Conservation (phyloP, 1,140 invertebrate genomes). For the Phortica variegata region DNA sequence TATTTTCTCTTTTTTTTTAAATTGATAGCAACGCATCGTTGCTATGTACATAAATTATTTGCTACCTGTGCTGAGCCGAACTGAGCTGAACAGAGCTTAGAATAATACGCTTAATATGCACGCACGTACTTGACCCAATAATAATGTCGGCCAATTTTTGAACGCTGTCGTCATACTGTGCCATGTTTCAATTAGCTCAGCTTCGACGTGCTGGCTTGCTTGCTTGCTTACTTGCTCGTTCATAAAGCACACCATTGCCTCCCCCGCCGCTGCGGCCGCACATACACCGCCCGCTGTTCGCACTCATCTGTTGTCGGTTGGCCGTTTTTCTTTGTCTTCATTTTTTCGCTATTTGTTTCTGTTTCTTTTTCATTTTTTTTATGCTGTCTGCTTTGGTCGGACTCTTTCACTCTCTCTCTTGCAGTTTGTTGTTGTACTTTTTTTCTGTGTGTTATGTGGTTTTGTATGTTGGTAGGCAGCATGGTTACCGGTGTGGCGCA, state of each 20-base stretch:
- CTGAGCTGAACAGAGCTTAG: too few relatives aligned
- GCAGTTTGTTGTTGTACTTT: conserved; percentile 3
- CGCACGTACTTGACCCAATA: too few relatives aligned
- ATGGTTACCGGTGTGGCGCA: conserved; percentile 44
- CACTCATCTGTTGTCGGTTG: too few relatives aligned
- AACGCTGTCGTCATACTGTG: conserved; percentile 35
- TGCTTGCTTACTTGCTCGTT: neutral
- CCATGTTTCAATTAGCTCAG: conserved; percentile 49
- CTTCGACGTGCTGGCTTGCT: conserved; percentile 36
- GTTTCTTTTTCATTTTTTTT: conserved; percentile 18
- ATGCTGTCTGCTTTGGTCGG: conserved; percentile 4
- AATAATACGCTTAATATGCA: too few relatives aligned
- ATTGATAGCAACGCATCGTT: too few relatives aligned
- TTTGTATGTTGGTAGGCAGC: conserved; percentile 16
- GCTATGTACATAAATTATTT: too few relatives aligned
- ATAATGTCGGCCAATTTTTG: too few relatives aligned
- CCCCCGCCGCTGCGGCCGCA: neutral
- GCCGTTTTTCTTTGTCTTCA: conserved; percentile 24
- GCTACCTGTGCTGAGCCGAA: too few relatives aligned
- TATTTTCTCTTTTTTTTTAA: too few relatives aligned
- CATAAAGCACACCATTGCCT: conserved; percentile 7
- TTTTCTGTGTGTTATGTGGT: conserved; percentile 11
- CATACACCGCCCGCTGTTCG: neutral
- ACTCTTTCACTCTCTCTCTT: neutral
- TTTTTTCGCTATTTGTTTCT: conserved; percentile 13